Conservation (phyloP, 2,113 vertebrate genomes). For the Irena cyanogastra region DNA sequence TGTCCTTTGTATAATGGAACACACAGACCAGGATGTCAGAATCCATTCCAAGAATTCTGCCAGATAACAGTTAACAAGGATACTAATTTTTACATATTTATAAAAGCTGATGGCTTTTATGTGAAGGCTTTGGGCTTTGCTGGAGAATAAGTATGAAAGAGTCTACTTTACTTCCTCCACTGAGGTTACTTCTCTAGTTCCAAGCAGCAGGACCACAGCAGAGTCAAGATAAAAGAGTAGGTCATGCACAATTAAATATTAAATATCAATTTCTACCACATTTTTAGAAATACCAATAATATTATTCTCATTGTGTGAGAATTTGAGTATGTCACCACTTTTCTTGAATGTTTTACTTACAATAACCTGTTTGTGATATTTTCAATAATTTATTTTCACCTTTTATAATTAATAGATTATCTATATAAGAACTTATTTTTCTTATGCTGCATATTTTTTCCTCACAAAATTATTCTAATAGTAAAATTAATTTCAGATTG, state of each 20-base stretch:
- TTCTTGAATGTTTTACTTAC: neutral
- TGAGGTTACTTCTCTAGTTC: neutral
- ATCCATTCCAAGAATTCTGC: neutral
- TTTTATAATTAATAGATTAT: neutral
- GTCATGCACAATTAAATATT: slow-evolving; percentile 20
- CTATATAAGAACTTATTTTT: neutral
- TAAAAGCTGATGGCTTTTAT: neutral
- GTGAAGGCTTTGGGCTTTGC: neutral
- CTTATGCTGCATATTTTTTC: neutral
- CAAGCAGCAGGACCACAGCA: neutral
- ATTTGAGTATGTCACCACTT: neutral
- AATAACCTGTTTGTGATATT: neutral
- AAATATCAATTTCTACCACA: neutral
- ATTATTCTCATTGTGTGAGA: neutral
- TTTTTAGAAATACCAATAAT: slow-evolving; percentile 1
- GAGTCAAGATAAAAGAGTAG: slow-evolving; percentile 12
- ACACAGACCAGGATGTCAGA: neutral
- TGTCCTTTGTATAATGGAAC: slow-evolving; percentile 11
- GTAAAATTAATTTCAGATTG: neutral
- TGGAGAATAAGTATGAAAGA: neutral
- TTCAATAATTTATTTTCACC: neutral
- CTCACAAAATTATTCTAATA: neutral
- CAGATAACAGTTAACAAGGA: slow-evolving; percentile 28
- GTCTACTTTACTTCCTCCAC: neutral
- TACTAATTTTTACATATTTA: slow-evolving; percentile 7